A percentile compares a stretch with the other conserved stretches of the same genome.
Conservation (phyloP, 2,797 vertebrate genomes). For the Gadopsis bispinosus region DNA sequence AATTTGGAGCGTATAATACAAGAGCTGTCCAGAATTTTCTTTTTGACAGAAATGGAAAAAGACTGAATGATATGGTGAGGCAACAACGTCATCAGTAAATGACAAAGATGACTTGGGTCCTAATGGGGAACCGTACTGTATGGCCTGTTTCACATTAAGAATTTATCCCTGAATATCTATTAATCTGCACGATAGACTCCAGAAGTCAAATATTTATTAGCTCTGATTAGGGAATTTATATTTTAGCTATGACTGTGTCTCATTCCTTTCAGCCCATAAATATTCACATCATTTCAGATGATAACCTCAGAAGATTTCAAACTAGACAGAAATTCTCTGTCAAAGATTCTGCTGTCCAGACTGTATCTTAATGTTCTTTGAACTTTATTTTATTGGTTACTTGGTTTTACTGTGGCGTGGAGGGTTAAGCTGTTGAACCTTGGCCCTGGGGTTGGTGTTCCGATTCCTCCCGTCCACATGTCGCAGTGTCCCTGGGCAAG, state of each 20-base stretch:
- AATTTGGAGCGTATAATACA: background rate
- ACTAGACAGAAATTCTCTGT: slow-evolving; percentile 74
- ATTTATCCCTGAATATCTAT: slow-evolving; percentile 86
- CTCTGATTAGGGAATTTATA: slow-evolving; percentile 88
- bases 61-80: slow-evolving; percentile 49
- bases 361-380: slow-evolving; percentile 70
- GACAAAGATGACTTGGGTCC: slow-evolving; percentile 78
- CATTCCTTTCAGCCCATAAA: slow-evolving; percentile 82
- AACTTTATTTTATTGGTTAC: slow-evolving; percentile 46
- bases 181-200: slow-evolving; percentile 83
- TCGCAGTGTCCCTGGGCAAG: too few relatives aligned
- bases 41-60: slow-evolving; percentile 49
- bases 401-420: too few relatives aligned
- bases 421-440: too few relatives aligned
- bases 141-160: slow-evolving; percentile 83
- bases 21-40: slow-evolving; percentile 10
- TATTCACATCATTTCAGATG: slow-evolving; percentile 83
- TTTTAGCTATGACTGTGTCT: slow-evolving; percentile 86
- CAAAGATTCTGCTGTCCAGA: slow-evolving; percentile 69
- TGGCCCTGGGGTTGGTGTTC: too few relatives aligned
- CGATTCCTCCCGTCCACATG: too few relatives aligned
- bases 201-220: slow-evolving; percentile 90
- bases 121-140: slow-evolving; percentile 79
- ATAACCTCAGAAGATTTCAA: slow-evolving; percentile 78
- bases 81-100: slow-evolving; percentile 59